These are phyloP conservation scores for Lepeophtheirus nordmannii DNA, from an alignment of 2,888 invertebrate genomes.

Conservation along the genomic window DNA sequence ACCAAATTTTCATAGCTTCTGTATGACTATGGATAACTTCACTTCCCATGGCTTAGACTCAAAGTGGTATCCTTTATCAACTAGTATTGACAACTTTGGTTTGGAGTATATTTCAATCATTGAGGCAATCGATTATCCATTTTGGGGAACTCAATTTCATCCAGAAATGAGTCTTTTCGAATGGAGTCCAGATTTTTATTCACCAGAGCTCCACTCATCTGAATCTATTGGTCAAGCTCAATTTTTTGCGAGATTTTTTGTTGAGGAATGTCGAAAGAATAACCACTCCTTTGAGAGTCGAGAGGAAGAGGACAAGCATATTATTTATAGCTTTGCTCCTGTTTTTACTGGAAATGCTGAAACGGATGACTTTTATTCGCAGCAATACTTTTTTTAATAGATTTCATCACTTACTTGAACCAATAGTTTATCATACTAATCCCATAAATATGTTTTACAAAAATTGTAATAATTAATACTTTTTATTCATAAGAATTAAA, in stretches of 20 bases:
- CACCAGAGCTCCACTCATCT: conserved; percentile 45
- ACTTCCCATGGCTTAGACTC: background rate
- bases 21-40: conserved; percentile 1
- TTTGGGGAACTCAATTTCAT: conserved; percentile 76
- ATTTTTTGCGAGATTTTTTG: conserved; percentile 66
- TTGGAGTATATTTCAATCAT: conserved; percentile 54
- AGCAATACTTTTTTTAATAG: no score
- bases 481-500: no score
- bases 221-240: conserved; percentile 44
- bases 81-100: background rate
- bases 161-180: conserved; percentile 74
- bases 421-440: no score
- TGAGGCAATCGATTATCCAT: conserved; percentile 55
- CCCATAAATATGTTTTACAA: no score
- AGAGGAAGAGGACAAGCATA: conserved; percentile 38
- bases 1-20: background rate
- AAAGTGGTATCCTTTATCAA: background rate
- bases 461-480: no score
- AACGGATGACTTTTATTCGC: no score
- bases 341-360: conserved; percentile 42
- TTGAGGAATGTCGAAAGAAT: conserved; percentile 54
- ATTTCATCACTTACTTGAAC: no score
- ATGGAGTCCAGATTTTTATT: conserved; percentile 44
- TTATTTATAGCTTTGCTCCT: conserved; percentile 57
- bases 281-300: conserved; percentile 42